Base-by-base conservation (phyloP, 2,113 vertebrate species). In the Oreocharis arfaki region DNA sequence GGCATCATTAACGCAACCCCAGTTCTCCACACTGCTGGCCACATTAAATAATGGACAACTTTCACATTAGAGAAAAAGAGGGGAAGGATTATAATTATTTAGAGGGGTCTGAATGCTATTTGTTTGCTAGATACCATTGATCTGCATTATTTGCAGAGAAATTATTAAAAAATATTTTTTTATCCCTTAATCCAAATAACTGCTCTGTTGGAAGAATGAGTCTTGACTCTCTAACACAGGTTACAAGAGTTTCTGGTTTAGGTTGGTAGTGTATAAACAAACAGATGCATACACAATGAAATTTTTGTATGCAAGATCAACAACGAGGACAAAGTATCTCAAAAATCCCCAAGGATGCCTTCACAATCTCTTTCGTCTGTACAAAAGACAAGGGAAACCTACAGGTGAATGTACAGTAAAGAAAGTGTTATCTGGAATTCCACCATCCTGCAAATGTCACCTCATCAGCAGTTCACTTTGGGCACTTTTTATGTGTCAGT, bases 1-100 rank as follows among this genome's bases (percentile, higher is more conserved):
- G 95, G 94, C 93, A 96, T 94, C 95, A 93, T 97, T 97, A 96
- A 95, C 33, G 0, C 70, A 93, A 96, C 95, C 96, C 33, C n/a
- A 56, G 82, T 77, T 92, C 76, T 97, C 96, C 50, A 95, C n/a
- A 32, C 77, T 88, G 90, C 80, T 77, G 68, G 92, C 87, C 88
- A 94, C 89, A 90, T 94, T 95, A 94, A 76, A 93, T 27, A 96
- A 95, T 60, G 93, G 86, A 65, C 86, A 95, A 90, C 73, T 97
- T 95, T 68, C 93, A 78, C 3, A 1, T 42, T 65, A 76, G 27
- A 14, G 42, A 75, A 81, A 85, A 83, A 83, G 7, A 21, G 21
- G 73, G 37, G 57, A 73, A 71, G n/a, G 30, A 39, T 59, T 89
- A 20, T 21, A 59, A 89, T 67, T 94, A 65, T 73, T 93, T 52